Conservation (phyloP, 37 sponge, comb jelly and placozoan genomes). For the Axinella damicornis region DNA sequence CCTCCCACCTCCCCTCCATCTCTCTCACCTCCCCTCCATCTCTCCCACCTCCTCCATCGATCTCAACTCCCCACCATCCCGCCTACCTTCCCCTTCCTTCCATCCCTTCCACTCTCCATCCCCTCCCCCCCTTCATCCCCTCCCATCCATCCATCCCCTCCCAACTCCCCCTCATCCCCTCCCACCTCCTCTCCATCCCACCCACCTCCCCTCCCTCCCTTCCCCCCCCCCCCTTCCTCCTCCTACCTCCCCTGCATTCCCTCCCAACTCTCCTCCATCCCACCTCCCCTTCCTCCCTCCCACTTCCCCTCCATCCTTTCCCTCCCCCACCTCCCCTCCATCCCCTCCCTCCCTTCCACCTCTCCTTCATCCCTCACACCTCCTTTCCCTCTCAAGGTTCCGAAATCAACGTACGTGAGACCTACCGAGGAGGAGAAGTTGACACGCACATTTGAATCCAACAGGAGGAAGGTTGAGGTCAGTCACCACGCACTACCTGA, state of each 20-base stretch:
- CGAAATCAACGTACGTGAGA: slow-evolving; percentile 70
- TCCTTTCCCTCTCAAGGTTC: slow-evolving; percentile 53
- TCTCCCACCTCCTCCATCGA: too few relatives aligned
- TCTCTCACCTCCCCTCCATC: too few relatives aligned
- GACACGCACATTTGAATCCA: slow-evolving; percentile 24
- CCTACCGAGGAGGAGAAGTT: slow-evolving; percentile 66
- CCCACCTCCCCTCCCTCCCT: slow-evolving; percentile 42
- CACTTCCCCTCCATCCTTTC: not conserved
- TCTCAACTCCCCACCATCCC: too few relatives aligned
- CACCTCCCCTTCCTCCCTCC: not conserved
- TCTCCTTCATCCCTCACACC: not conserved
- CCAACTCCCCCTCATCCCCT: not conserved
- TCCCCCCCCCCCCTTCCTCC: slow-evolving; percentile 20
- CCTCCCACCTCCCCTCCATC: too few relatives aligned
- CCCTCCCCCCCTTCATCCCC: too few relatives aligned
- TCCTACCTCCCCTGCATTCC: slow-evolving; percentile 18
- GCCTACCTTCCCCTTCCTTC: too few relatives aligned
- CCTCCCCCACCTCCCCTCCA: not conserved
- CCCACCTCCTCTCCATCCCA: slow-evolving; percentile 24
- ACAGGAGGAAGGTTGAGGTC: slow-evolving; percentile 79
- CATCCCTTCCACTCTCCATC: too few relatives aligned
- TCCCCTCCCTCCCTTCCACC: slow-evolving; percentile 9
- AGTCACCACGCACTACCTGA: not conserved
- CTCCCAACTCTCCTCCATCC: slow-evolving; percentile 20
- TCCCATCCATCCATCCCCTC: not conserved